Base-by-base conservation (phyloP, 2,888 invertebrate genomes). In the Polia nebulosa region DNA sequence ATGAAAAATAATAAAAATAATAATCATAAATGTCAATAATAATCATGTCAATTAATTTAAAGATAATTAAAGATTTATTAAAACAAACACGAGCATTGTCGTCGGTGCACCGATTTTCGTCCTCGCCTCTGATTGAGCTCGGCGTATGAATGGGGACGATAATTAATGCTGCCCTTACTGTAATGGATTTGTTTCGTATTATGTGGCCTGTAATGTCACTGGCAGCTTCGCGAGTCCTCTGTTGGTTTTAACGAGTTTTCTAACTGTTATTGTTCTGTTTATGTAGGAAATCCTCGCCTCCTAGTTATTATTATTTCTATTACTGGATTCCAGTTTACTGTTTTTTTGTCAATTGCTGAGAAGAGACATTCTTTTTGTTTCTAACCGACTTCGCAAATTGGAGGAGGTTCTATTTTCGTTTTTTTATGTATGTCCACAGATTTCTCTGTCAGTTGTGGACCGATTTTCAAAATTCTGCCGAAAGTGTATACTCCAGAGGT, bases 101-200 rank as follows among this genome's bases (percentile, higher is more conserved):
- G 64, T 56, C 51, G n/a, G 32, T 69, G 78, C 69, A 80, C 51
- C 64, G 29, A 62, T 70, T 77, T 61, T 39, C 65, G 63, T 57
- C 76, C 20, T 60, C 39, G 36, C 29, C 52, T 41, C 55, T 71
- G 78, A 79, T 76, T 71, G 71, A 65, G 68, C 45, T 57, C 34
- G n/a, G n/a, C n/a, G 53, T 44, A 49, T 84, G 77, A 86, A 85
- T 82, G 81, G 76, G 17, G 55, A 32, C 71, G 73, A 82, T 85
- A 82, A 86, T 85, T 80, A 80, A 84, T 76, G 60, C 67, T 60
- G 47, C 29, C 58, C 45, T 55, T 44, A 45, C 55, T 56, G 2
- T n/a, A 83, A 82, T 84, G 68, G 78, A 76, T 78, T 81, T 78
- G 73, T 78, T 78, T 84, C 8, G 17, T 41, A 76, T 57, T 45